Base-by-base conservation (phyloP, 2,888 invertebrate genomes). In the Gasteruption jaculator region DNA sequence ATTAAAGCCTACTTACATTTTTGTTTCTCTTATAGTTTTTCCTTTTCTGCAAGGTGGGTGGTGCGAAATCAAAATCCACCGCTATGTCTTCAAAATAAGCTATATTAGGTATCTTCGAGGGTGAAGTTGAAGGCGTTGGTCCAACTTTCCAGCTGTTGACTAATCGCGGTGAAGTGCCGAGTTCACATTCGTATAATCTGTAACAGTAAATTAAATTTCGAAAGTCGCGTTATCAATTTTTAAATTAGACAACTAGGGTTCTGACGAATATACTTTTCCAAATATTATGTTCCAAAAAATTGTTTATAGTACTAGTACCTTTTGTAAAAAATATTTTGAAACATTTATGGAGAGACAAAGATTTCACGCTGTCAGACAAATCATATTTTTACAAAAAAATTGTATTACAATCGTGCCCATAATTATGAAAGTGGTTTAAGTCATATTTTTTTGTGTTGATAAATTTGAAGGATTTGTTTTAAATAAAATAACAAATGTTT, bases 11-110 rank as follows among this genome's bases (percentile, higher is more conserved):
- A n/a, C n/a, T n/a, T n/a, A n/a, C n/a, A n/a, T 22, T 22, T 26
- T 14, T n/a, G 14, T 10, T 30, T 7, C n/a, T 33, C 20, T 33
- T 33, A 8, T 10, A 21, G 12, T 20, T 8, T 33, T 21, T 20
- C 12, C 16, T 48, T 14, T 58, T 59, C 3, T 38, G 44, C 7
- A 65, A 40, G 2, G 72, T 71, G 3, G 74, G 81, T 41, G 80
- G 78, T 1, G 81, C 82, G 63, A 89, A 85, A 60, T 91, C 90
- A 73, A 94, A 93, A 71, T 89, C 87, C 11, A 92, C 86, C 0
- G 88, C 88, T 0, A 82, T 81, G 60, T 93, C 91, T 0, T 92
- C 93, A n/a, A 92, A 76, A 6, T 75, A 75, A 1, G 78, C 75
- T 7, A 79, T 73, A 27, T 54, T 63, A 4, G 68, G 64, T 7